These are phyloP conservation scores for Pilophorus perplexus DNA, from an alignment of 2,888 invertebrate species.

Conservation along the genomic window DNA sequence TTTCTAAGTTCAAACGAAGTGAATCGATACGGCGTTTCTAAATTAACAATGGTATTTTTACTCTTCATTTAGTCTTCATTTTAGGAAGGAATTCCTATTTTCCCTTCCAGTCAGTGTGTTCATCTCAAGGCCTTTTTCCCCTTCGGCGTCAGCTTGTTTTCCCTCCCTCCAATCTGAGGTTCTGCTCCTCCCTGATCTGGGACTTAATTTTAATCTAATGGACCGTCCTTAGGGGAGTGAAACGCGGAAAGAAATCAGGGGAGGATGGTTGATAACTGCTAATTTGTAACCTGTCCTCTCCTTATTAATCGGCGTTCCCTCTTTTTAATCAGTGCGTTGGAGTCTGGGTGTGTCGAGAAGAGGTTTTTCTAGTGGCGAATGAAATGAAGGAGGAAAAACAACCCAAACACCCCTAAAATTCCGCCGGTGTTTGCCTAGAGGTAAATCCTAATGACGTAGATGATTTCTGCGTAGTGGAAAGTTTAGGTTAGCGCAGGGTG, in stretches of 20 bases:
- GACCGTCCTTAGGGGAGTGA: background rate
- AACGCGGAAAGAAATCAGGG: no score
- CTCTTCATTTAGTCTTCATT: background rate
- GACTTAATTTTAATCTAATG: slow-evolving; percentile 36
- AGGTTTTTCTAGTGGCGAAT: no score
- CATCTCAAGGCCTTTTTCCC: background rate
- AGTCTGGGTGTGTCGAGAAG: no score
- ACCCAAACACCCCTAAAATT: no score
- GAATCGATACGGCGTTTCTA: background rate
- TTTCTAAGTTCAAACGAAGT: no score
- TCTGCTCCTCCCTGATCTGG: background rate
- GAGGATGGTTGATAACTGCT: slow-evolving; percentile 12
- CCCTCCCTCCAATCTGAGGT: background rate
- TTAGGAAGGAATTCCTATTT: background rate
- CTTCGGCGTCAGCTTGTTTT: background rate
- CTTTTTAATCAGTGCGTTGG: no score
- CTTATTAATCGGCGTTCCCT: slow-evolving; percentile 10
- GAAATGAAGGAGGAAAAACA: no score
- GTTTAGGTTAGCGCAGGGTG: no score
- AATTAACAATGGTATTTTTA: background rate
- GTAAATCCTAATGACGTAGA: no score
- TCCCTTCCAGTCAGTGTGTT: no score
- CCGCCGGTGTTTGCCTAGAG: no score
- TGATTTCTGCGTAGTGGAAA: no score
- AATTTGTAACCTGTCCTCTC: slow-evolving; percentile 34